Base-by-base conservation (phyloP, 2,888 invertebrate genomes). In the Cheilosia vulpina region DNA sequence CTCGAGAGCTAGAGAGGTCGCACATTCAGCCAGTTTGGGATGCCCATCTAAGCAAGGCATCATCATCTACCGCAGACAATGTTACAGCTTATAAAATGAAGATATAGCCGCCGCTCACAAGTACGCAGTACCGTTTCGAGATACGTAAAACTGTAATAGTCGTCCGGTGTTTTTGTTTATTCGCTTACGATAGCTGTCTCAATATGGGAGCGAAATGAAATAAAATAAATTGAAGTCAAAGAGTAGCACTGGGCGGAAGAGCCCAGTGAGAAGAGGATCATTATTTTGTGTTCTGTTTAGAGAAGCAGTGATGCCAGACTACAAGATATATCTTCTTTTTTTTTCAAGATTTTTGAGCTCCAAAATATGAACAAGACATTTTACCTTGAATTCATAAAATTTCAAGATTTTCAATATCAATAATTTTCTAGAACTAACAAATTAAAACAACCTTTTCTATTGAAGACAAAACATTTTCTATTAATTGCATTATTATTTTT, bases 231-330 rank as follows among this genome's bases (percentile, higher is more conserved):
- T 38, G 19, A 57, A 63, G 47, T n/a, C 19, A 41, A 66, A 47
- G 57, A 47, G 57, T 58, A 58, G 38, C 19, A 45, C 19, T 45
- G 38, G 27, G 5, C 24, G 24, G 24, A 4, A 1, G 27, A 7
- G 6, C 27, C 47, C 17, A 17, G 13, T 5, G 65, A 34, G 27
- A 21, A 21, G 68, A 68, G 24, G 34, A 31, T 58, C 68, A 81
- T 81, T 81, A 75, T 75, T 81, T 75, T 75, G 68, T 53, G 68
- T 58, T 62, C 75, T 24, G 55, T 58, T 68, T 63, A 69, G 57
- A 75, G 62, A 68, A 63, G 75, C n/a, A n/a, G n/a, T n/a, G n/a
- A n/a, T n/a, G n/a, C n/a, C n/a, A n/a, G n/a, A n/a, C n/a, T n/a
- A n/a, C n/a, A n/a, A n/a, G n/a, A n/a, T n/a, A n/a, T n/a, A n/a